Conservation (phyloP, 2,888 invertebrate genomes). For the Lasioglossum marginatum region DNA sequence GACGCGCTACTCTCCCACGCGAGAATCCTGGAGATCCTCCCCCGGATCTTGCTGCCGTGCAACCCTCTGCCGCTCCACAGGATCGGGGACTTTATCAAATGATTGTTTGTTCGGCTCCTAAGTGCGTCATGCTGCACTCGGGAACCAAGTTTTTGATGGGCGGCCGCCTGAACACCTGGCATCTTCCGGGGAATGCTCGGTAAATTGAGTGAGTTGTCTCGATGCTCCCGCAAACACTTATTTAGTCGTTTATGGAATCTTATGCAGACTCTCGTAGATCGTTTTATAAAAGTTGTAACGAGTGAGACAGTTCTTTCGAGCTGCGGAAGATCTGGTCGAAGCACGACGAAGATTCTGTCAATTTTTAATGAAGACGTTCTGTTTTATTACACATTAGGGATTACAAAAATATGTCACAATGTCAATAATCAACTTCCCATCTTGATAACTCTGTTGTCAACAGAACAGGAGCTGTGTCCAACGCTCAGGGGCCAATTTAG, state of each 20-base stretch:
- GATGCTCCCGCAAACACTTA: not conserved
- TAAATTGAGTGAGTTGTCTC: not conserved
- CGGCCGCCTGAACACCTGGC: not conserved
- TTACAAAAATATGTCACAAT: not conserved
- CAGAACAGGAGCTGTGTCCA: not conserved
- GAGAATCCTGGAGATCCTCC: not conserved
- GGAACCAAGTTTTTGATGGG: not conserved
- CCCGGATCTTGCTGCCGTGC: not conserved
- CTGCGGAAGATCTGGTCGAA: too few relatives aligned
- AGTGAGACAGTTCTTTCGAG: not conserved
- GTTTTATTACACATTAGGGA: not conserved
- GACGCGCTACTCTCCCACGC: constrained; percentile 1
- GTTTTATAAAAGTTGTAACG: not conserved
- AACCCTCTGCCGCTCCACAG: not conserved
- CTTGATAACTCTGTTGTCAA: not conserved
- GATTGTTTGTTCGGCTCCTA: not conserved
- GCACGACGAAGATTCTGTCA: not conserved
- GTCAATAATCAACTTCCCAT: not conserved
- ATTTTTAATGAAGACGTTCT: not conserved
- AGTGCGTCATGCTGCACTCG: not conserved
- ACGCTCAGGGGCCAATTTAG: not conserved
- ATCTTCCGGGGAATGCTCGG: not conserved
- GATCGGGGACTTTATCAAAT: not conserved
- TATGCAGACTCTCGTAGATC: not conserved
- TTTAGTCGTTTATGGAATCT: not conserved